Evolutionary conservation across 2,888 invertebrate genomes (phyloP).

Genomic region (Drosophila neotestacea): DNA sequence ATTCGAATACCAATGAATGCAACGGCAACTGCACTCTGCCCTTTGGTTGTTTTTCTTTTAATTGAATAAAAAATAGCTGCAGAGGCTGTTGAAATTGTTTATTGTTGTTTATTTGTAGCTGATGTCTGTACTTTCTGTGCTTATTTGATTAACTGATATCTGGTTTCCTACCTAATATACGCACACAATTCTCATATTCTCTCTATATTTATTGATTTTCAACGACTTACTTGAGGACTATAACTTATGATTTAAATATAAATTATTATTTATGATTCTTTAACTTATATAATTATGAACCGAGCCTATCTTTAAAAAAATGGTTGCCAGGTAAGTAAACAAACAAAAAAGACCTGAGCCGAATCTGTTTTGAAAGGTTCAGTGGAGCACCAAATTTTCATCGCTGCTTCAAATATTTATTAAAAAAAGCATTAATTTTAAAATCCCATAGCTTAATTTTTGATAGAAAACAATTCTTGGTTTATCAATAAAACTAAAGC

Average conservation of each 20-base stretch:
- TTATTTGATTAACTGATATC: slow-evolving; percentile 55
- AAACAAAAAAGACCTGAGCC: no score
- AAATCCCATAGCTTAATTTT: no score
- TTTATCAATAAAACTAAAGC: not conserved
- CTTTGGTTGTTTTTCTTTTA: slow-evolving; percentile 37
- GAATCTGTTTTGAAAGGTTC: no score
- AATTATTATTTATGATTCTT: no score
- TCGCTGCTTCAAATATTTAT: no score
- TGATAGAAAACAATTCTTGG: no score
- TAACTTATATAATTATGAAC: no score
- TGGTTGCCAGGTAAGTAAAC: no score
- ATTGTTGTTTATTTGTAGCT: slow-evolving; percentile 9
- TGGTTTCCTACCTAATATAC: slow-evolving; percentile 21
- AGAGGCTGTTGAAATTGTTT: slow-evolving; percentile 4
- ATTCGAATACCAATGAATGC: not conserved
- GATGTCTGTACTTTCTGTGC: not conserved
- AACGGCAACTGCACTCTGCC: slow-evolving; percentile 10
- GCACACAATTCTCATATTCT: slow-evolving; percentile 20
- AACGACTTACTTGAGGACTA: not conserved
- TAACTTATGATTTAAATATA: no score
- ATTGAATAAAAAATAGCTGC: slow-evolving; percentile 52
- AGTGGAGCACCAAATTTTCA: no score
- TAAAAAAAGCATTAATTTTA: no score
- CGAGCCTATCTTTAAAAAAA: no score
- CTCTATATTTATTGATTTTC: slow-evolving; percentile 6